A percentile compares a stretch with the other conserved stretches of the same genome.
phyloP scores from a whole-genome alignment of 2,888 invertebrate species.

The Prostheceraeus crozeri region DNA sequence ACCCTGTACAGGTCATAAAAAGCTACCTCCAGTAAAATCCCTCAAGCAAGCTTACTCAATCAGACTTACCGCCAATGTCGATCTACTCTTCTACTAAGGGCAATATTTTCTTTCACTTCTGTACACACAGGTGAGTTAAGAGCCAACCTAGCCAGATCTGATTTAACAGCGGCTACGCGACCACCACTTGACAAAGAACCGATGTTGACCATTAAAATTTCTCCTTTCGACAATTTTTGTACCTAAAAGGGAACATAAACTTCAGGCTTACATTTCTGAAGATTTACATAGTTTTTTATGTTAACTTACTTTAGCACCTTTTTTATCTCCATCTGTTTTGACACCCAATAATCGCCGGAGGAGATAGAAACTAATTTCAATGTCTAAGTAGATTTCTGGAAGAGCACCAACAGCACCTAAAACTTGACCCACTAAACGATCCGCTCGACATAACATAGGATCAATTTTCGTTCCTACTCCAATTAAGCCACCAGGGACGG shows the following conservation, averaged over 20 bases:
- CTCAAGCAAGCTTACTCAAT: neutral
- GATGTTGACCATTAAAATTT: constrained; percentile 91
- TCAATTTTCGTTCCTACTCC: constrained; percentile 98
- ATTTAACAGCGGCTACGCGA: constrained; percentile 82
- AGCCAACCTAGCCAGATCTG: constrained; percentile 91
- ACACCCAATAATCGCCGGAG: constrained; percentile 90
- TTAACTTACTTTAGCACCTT: constrained; percentile 81
- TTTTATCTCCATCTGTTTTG: constrained; percentile 95
- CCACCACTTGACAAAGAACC: constrained; percentile 97
- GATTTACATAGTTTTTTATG: too few species aligned
- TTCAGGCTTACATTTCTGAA: too few species aligned
- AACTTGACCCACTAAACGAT: constrained; percentile 92
- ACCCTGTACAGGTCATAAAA: too few species aligned
- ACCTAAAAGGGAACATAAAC: constrained; percentile 60
- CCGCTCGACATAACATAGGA: constrained; percentile 93
- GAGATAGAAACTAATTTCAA: constrained; percentile 94
- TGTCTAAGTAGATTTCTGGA: constrained; percentile 91
- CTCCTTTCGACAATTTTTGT: constrained; percentile 78
- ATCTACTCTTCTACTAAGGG: constrained; percentile 93
- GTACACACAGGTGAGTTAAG: constrained; percentile 96
- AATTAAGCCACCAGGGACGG: constrained; percentile 97
- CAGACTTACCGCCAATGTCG: constrained; percentile 87
- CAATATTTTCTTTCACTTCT: constrained; percentile 95
- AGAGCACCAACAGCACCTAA: constrained; percentile 90
- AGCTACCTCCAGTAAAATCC: too few species aligned